A percentile compares a stretch with the other conserved stretches of the same genome.
Conservation (phyloP, 1,140 invertebrate species). For the Mesaphorura yosii region DNA sequence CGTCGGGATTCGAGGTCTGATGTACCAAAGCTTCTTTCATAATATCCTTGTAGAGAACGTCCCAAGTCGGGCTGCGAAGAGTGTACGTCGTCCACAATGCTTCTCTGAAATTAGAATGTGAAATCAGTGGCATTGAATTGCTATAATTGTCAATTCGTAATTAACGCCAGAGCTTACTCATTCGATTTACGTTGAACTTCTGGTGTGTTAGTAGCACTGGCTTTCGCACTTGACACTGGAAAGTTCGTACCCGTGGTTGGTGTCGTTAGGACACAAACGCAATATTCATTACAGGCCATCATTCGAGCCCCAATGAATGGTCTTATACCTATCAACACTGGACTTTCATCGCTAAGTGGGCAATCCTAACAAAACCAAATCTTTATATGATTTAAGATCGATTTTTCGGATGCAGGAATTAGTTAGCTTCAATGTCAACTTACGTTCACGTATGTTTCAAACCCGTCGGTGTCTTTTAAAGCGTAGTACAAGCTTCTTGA, state of each 20-base stretch:
- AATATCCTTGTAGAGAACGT: conserved; percentile 21
- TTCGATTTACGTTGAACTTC: too few relatives aligned
- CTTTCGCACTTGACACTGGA: too few relatives aligned
- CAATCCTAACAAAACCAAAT: conserved; percentile 22
- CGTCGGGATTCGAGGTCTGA: conserved; percentile 18
- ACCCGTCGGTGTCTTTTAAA: conserved; percentile 21
- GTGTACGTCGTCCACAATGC: conserved; percentile 25
- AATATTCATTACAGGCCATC: conserved; percentile 21
- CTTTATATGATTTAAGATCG: not conserved
- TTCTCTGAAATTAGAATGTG: conserved; percentile 16
- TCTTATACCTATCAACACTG: conserved; percentile 25
- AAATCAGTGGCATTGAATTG: too few relatives aligned
- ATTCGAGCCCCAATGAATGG: conserved; percentile 27
- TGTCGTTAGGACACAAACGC: conserved; percentile 17
- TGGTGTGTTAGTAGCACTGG: too few relatives aligned
- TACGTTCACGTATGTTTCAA: conserved; percentile 20
- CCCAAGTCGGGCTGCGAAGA: conserved; percentile 15
- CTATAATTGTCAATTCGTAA: too few relatives aligned
- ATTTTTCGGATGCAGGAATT: too few relatives aligned
- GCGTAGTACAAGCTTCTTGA: conserved; percentile 21
- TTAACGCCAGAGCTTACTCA: not conserved
- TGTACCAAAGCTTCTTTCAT: conserved; percentile 15
- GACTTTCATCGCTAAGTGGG: conserved; percentile 19
- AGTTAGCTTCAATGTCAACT: conserved; percentile 5
- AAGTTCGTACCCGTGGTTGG: too few relatives aligned